phyloP scores from a whole-genome alignment of 2,888 invertebrate species.

The Argyresthia albistria region DNA sequence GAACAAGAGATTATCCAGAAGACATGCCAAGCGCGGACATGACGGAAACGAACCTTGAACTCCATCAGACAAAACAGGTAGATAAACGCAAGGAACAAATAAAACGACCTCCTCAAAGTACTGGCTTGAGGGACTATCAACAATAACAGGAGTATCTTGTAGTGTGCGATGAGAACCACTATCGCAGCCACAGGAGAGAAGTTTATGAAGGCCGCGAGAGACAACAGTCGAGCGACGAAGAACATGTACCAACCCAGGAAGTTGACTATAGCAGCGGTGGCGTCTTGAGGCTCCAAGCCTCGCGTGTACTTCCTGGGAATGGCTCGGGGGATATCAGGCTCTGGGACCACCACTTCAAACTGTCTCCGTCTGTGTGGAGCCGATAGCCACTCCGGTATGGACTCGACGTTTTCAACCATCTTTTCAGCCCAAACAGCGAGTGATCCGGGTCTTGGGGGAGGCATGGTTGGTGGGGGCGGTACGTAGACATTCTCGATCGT shows the following conservation, averaged over 20 bases:
- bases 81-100: conserved; percentile 80
- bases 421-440: conserved; percentile 60
- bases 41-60: conserved; percentile 83
- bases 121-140: conserved; percentile 77
- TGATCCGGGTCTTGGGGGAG: conserved; percentile 50
- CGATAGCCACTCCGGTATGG: conserved; percentile 63
- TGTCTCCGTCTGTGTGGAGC: conserved; percentile 54
- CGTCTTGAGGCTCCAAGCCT: conserved; percentile 83
- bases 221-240: conserved; percentile 78
- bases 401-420: conserved; percentile 69
- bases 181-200: conserved; percentile 76
- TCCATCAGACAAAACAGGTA: conserved; percentile 85
- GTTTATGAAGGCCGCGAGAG: conserved; percentile 78
- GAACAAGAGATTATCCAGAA: conserved; percentile 78
- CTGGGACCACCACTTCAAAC: conserved; percentile 37
- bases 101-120: conserved; percentile 69
- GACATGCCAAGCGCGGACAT: conserved; percentile 78
- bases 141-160: conserved; percentile 75
- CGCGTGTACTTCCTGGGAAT: conserved; percentile 67
- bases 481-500: conserved; percentile 54
- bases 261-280: conserved; percentile 76
- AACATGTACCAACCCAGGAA: conserved; percentile 86
- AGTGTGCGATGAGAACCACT: conserved; percentile 75
- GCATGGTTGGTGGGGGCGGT: conserved; percentile 60
- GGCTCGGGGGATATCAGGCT: conserved; percentile 48